phyloP scores from a whole-genome alignment of 2,113 vertebrate species.

The Scomber colias region DNA sequence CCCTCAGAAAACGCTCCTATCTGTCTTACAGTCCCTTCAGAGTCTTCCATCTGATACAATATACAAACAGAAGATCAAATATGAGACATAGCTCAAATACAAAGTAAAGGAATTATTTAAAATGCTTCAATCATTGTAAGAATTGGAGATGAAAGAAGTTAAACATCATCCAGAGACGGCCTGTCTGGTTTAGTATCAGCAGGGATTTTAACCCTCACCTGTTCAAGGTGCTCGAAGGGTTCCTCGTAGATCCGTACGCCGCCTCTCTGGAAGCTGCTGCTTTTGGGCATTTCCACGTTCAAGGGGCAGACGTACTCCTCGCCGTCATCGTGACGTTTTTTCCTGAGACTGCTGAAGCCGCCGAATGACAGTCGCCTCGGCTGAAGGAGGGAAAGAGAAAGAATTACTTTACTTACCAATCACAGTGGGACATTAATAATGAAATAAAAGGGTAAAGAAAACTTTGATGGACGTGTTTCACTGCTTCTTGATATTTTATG shows the following conservation, averaged over 20 bases:
- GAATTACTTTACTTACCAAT: no score
- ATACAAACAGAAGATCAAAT: background rate
- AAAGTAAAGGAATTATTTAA: background rate
- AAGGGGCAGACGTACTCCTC: slow-evolving; percentile 96
- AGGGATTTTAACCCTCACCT: slow-evolving; percentile 73
- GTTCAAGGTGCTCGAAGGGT: slow-evolving; percentile 90
- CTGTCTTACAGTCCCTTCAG: slow-evolving; percentile 94
- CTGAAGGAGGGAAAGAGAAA: slow-evolving; percentile 74
- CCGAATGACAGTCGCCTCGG: slow-evolving; percentile 93
- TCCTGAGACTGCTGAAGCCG: slow-evolving; percentile 92
- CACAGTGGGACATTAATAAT: no score
- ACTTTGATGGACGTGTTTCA: no score
- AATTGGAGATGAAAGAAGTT: background rate
- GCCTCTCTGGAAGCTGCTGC: slow-evolving; percentile 85
- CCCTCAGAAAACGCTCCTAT: slow-evolving; percentile 97
- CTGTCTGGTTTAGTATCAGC: no score
- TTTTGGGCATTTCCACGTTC: slow-evolving; percentile 90
- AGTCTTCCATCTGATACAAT: slow-evolving; percentile 93
- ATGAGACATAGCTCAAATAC: background rate
- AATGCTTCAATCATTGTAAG: background rate
- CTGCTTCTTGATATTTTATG: no score
- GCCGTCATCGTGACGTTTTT: slow-evolving; percentile 92
- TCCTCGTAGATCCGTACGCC: slow-evolving; percentile 86
- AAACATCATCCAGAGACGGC: no score
- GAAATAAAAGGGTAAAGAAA: no score